Evolutionary conservation across 2,797 vertebrate genomes (phyloP).

Genomic region (Cirrhinus mrigala): DNA sequence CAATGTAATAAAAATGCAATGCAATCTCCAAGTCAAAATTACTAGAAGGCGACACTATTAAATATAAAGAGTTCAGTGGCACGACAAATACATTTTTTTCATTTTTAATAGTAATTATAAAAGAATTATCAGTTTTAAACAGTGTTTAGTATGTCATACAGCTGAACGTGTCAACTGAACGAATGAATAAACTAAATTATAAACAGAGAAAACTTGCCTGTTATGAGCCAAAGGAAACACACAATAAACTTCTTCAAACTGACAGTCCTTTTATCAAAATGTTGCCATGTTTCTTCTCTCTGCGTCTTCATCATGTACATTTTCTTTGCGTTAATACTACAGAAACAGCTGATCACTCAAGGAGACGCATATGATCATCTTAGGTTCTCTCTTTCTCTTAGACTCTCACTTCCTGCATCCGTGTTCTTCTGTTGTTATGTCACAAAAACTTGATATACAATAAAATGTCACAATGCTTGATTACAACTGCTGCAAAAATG

Average conservation of each 20-base stretch:
- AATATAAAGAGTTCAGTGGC: not conserved
- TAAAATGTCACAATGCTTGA: not conserved
- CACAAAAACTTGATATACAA: not conserved
- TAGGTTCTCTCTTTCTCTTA: no score
- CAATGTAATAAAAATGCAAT: no score
- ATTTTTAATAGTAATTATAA: not conserved
- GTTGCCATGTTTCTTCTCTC: not conserved
- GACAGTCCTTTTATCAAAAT: not conserved
- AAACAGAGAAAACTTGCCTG: slow-evolving; percentile 15
- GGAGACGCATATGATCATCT: not conserved
- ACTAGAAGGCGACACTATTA: no score
- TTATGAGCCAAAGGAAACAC: not conserved
- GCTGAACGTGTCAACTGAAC: not conserved
- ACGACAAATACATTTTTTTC: not conserved
- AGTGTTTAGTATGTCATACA: not conserved
- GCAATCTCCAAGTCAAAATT: no score
- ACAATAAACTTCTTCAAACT: not conserved
- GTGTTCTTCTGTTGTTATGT: not conserved
- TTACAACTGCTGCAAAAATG: not conserved
- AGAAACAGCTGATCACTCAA: not conserved
- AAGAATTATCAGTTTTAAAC: not conserved
- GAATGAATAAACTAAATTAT: not conserved
- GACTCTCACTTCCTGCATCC: not conserved
- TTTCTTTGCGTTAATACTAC: not conserved
- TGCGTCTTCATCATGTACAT: not conserved